Percentiles rank a stretch among this genome's conserved stretches.
These are phyloP conservation scores for Scaptomyza graminum DNA, from an alignment of 1,140 invertebrate genomes.

Conservation along the genomic window DNA sequence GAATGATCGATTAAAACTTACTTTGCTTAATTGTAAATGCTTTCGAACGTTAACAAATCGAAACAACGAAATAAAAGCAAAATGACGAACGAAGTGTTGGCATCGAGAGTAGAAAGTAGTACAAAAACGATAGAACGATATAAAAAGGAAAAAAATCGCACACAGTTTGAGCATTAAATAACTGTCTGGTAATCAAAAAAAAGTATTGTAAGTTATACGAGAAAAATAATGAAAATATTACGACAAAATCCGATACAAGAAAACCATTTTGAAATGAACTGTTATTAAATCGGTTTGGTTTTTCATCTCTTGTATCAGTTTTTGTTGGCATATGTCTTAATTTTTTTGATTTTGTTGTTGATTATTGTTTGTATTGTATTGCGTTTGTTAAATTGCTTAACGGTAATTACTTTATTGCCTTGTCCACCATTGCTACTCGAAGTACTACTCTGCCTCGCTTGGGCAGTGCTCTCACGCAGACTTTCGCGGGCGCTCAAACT, in stretches of 20 bases:
- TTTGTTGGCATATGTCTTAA: conserved; percentile 20
- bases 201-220: conserved; percentile 18
- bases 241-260: conserved; percentile 39
- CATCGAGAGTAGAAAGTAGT: conserved; percentile 58
- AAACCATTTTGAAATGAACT: conserved; percentile 30
- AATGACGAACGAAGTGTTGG: conserved; percentile 51
- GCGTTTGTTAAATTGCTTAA: conserved; percentile 42
- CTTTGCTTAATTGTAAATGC: conserved; percentile 82
- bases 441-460: conserved; percentile 84
- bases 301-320: conserved; percentile 31
- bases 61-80: conserved; percentile 59
- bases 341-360: background rate
- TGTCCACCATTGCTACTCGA: conserved; percentile 85
- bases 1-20: conserved; percentile 69
- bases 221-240: conserved; percentile 23
- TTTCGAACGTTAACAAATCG: conserved; percentile 54
- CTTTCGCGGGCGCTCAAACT: conserved; percentile 88
- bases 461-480: conserved; percentile 85
- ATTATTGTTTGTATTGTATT: conserved; percentile 19
- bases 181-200: background rate
- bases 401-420: conserved; percentile 87
- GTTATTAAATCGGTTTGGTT: conserved; percentile 5
- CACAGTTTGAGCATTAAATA: conserved; percentile 39
- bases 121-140: conserved; percentile 54
- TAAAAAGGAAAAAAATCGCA: conserved; percentile 56